These are phyloP conservation scores for Scelioninae gen. 2 DNA, from an alignment of 2,888 invertebrate species.

Conservation along the genomic window DNA sequence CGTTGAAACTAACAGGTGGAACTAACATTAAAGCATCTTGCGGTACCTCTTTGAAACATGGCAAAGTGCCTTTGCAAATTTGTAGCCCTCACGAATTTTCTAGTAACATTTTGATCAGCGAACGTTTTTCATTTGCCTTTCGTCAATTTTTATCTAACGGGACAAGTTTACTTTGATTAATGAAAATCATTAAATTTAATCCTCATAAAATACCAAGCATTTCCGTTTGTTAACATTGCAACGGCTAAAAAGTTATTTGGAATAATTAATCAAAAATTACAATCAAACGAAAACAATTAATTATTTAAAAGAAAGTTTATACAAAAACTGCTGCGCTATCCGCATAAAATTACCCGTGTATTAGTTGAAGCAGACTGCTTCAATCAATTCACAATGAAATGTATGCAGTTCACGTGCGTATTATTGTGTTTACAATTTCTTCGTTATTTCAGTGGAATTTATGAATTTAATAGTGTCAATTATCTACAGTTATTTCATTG, in stretches of 20 bases:
- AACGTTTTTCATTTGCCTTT: not conserved
- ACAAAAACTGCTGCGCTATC: constrained; percentile 31
- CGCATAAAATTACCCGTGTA: constrained; percentile 46
- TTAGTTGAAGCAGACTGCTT: constrained; percentile 37
- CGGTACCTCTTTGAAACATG: constrained; percentile 53
- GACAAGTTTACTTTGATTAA: constrained; percentile 32
- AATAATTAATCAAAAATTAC: constrained; percentile 15
- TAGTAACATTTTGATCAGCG: constrained; percentile 13
- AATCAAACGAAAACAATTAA: constrained; percentile 34
- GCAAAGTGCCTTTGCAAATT: constrained; percentile 54
- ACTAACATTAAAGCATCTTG: constrained; percentile 58
- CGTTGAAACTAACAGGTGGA: constrained; percentile 56
- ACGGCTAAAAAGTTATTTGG: not conserved
- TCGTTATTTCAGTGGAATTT: constrained; percentile 53
- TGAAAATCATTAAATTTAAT: constrained; percentile 37
- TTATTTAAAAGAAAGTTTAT: constrained; percentile 46
- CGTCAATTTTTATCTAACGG: not conserved
- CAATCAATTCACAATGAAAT: constrained; percentile 37
- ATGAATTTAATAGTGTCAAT: constrained; percentile 54
- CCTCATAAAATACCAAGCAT: constrained; percentile 5
- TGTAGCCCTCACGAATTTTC: constrained; percentile 45
- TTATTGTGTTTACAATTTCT: constrained; percentile 57
- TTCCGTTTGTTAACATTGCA: constrained; percentile 1
- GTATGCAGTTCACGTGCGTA: constrained; percentile 49
- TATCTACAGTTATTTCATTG: constrained; percentile 39